phyloP scores from a whole-genome alignment of 2,888 invertebrate species.

The Perdita meconis region DNA sequence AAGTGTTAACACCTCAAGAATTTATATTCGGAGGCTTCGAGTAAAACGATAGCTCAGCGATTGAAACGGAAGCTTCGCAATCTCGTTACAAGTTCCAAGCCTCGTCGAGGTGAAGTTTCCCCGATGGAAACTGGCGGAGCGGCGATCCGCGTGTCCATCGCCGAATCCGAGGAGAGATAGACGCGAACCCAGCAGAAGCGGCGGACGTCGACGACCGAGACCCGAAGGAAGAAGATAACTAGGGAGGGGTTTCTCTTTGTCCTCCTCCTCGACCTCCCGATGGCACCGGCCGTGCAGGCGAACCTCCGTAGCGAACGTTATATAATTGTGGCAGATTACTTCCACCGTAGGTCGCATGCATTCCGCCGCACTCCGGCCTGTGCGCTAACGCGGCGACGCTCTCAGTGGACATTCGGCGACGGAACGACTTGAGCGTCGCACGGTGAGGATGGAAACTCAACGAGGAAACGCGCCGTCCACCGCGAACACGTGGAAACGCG shows the following conservation, averaged over 20 bases:
- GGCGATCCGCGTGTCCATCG: no score
- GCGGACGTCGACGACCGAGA: not conserved
- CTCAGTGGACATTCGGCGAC: conserved; percentile 70
- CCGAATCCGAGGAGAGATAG: no score
- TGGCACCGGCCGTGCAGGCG: conserved; percentile 37
- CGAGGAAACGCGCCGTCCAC: conserved; percentile 28
- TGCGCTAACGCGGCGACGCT: conserved; percentile 39
- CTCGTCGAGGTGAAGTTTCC: no score
- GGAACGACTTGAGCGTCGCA: conserved; percentile 54
- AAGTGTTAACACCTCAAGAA: no score
- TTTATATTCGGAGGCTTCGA: no score
- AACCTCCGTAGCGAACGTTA: conserved; percentile 54
- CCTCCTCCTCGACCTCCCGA: conserved; percentile 47
- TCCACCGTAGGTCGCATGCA: conserved; percentile 70
- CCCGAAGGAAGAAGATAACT: conserved; percentile 39
- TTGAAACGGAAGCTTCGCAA: no score
- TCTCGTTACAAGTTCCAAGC: no score
- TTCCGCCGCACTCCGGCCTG: conserved; percentile 44
- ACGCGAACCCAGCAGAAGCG: not conserved
- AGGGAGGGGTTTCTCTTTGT: conserved; percentile 38
- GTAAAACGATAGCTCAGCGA: no score
- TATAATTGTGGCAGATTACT: conserved; percentile 73
- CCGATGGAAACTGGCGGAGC: no score
- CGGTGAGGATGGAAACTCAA: conserved; percentile 44
- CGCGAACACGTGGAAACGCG: conserved; percentile 63